phyloP scores from a whole-genome alignment of 2,888 invertebrate genomes.

The Tenthredo amoena region DNA sequence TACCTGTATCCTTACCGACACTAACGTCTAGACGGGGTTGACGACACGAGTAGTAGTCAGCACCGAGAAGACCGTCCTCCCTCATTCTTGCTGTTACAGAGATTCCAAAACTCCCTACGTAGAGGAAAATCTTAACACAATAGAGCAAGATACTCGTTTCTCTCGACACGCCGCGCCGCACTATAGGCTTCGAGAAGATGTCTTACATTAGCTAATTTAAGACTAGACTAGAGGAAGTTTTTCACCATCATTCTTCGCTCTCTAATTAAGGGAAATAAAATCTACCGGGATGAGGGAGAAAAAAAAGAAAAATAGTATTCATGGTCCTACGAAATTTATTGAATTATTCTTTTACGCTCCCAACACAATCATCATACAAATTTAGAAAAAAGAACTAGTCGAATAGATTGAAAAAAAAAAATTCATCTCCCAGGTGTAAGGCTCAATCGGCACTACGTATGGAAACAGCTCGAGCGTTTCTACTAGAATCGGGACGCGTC shows the following conservation, averaged over 20 bases:
- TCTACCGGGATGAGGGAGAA: neutral
- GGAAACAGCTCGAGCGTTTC: neutral
- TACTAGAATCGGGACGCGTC: neutral
- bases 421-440: neutral
- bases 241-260: neutral
- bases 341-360: too few species aligned
- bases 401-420: too few species aligned
- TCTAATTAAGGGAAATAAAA: neutral
- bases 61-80: neutral
- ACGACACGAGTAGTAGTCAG: constrained; percentile 37
- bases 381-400: too few species aligned
- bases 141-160: neutral
- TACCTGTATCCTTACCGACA: neutral
- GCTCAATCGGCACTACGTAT: neutral
- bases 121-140: constrained; percentile 13
- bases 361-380: too few species aligned
- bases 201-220: neutral
- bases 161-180: neutral
- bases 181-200: neutral
- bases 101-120: neutral
- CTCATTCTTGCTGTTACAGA: neutral
- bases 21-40: constrained; percentile 52
- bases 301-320: neutral
- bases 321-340: neutral
- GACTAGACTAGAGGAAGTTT: neutral